Base-by-base conservation (phyloP, 2,888 invertebrate genomes). In the Lomographa bimaculata region DNA sequence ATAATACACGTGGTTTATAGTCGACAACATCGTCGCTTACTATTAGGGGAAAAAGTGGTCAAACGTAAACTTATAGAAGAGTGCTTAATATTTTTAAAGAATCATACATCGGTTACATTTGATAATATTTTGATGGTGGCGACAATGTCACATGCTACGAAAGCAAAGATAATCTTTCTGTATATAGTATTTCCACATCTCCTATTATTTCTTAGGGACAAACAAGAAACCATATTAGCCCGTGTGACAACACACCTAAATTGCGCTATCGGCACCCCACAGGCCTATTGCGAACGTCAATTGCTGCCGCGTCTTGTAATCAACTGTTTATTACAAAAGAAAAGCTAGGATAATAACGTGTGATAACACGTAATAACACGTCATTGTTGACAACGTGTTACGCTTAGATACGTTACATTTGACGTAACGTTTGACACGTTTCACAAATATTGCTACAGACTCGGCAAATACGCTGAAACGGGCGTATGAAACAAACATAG, bases 371-470 rank as follows among this genome's bases (percentile, higher is more conserved):
- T 83, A 82, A 85, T 84, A 83, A 77, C 79, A 71, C 74, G 75
- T 67, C 69, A 65, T 69, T 60, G 50, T 63, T 60, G 57, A 64
- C 69, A 71, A 79, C 85, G 85, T 87, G 87, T 79, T 73, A 66
- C 75, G 83, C 78, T 72, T 87, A 72, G 79, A 81, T 84, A 84
- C 83, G 79, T 76, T 66, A 67, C 74, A 73, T 79, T 83, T 83
- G 80, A 74, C 79, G 75, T 72, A 67, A 69, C 71, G 62, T 70
- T 77, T 71, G 85, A 77, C 87, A 89, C 89, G 87, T 87, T 86
- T 87, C 52, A 72, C 87, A 89, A 87, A 89, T 89, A 89, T 89
- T 89, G 82, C 64, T 77, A 77, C 76, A 75, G 71, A 73, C 78
- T 77, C 64, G 60, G 75, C 79, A 89, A 87, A 89, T 86, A 87